Conservation (phyloP, 37 sponge, comb jelly and placozoan genomes). For the Petrosia ficiformis region DNA sequence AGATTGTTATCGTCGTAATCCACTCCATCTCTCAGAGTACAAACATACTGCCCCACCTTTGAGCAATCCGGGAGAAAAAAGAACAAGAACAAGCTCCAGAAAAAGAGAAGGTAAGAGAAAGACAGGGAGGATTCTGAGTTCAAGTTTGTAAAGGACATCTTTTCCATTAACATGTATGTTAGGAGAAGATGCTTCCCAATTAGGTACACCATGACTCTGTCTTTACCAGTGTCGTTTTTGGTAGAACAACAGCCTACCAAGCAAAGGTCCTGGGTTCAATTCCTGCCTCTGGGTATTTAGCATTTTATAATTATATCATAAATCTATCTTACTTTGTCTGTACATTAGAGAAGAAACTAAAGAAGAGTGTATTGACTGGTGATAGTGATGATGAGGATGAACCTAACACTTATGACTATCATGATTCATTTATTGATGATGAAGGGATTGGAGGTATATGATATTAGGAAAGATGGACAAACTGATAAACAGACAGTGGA, state of each 20-base stretch:
- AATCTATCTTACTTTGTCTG: background rate
- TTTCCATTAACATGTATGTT: too few species aligned
- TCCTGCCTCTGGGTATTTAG: too few species aligned
- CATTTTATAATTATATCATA: background rate
- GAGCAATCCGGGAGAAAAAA: constrained; percentile 10
- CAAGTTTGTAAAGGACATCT: too few species aligned
- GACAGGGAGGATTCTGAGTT: too few species aligned
- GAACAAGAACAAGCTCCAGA: background rate
- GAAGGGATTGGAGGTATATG: background rate
- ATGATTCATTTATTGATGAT: constrained; percentile 85
- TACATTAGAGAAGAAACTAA: background rate
- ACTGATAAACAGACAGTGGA: background rate
- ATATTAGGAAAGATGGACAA: background rate
- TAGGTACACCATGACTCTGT: too few species aligned
- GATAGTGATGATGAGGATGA: constrained; percentile 87
- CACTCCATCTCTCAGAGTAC: constrained; percentile 61
- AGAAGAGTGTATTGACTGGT: constrained; percentile 50
- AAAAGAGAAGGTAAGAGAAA: background rate
- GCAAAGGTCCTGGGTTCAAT: too few species aligned
- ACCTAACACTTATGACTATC: constrained; percentile 82
- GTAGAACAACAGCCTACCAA: too few species aligned
- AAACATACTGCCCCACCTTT: constrained; percentile 55
- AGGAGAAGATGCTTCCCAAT: too few species aligned
- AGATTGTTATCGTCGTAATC: constrained; percentile 81
- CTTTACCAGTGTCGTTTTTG: too few species aligned